These are phyloP conservation scores for Okamejei kenojei DNA, from an alignment of 2,797 vertebrate species.

Conservation along the genomic window DNA sequence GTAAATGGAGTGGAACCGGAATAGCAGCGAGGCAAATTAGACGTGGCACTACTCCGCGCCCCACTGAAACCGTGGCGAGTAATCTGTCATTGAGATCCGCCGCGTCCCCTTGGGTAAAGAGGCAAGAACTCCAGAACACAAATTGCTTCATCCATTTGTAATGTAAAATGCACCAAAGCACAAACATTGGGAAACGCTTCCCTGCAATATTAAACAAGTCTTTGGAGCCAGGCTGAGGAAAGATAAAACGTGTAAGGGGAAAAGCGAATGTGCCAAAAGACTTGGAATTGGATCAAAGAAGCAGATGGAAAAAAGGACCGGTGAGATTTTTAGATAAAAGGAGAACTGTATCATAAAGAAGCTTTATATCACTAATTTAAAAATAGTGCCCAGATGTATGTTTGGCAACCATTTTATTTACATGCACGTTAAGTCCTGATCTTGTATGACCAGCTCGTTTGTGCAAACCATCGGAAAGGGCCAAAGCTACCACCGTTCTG, in stretches of 20 bases:
- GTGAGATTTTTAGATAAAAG: not conserved
- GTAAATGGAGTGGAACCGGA: no score
- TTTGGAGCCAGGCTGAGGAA: not conserved
- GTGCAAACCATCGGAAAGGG: not conserved
- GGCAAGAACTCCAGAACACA: no score
- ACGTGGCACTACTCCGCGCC: no score
- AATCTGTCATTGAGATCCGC: no score
- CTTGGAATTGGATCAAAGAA: constrained; percentile 20
- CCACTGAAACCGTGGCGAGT: no score
- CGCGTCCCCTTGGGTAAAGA: no score
- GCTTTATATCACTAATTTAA: not conserved
- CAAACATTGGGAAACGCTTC: not conserved
- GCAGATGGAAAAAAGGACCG: not conserved
- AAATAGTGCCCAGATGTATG: not conserved
- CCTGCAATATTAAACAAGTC: not conserved
- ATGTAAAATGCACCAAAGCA: no score
- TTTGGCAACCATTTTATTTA: not conserved
- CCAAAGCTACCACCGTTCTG: not conserved
- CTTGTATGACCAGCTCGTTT: not conserved
- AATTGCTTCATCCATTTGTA: no score
- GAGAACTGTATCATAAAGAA: not conserved
- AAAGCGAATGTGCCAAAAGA: not conserved
- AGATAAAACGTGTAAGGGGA: not conserved
- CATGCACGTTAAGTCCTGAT: not conserved
- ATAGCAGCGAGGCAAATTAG: no score